A percentile compares a stretch with the other conserved stretches of the same genome.
Conservation (phyloP, 2,797 vertebrate genomes). For the Synaphobranchus kaupii region DNA sequence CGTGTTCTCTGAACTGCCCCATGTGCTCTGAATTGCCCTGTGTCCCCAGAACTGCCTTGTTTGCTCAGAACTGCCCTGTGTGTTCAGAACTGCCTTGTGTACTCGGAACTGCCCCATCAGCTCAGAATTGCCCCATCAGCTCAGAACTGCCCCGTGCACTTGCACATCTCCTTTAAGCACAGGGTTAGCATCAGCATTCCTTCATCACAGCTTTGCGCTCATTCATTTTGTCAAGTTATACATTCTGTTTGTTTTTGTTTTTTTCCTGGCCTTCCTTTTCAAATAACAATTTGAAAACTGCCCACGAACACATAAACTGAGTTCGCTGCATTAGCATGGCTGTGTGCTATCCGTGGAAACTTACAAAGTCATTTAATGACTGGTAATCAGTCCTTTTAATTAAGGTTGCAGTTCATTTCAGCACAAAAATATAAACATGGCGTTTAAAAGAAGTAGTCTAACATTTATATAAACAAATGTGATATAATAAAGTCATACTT, state of each 20-base stretch:
- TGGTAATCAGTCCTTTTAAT: neutral
- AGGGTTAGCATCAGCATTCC: neutral
- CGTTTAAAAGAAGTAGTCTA: neutral
- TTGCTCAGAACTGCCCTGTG: no score
- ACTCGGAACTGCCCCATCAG: no score
- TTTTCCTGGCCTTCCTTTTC: neutral
- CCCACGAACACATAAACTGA: neutral
- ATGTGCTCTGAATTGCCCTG: no score
- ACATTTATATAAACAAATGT: neutral
- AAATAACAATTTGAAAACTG: neutral
- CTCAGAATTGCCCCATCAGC: no score
- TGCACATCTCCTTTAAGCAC: no score
- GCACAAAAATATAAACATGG: neutral
- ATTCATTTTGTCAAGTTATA: neutral
- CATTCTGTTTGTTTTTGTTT: neutral
- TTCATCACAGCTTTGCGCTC: neutral
- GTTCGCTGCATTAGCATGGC: neutral
- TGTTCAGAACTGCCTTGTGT: no score
- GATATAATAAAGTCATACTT: neutral
- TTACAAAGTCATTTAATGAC: neutral
- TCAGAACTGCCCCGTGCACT: no score
- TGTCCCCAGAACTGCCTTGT: no score
- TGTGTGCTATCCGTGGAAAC: neutral
- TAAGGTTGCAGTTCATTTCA: neutral
- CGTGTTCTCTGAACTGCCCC: no score